These are phyloP conservation scores for Belonocnema kinseyi DNA, from an alignment of 1,140 invertebrate species.

Conservation along the genomic window DNA sequence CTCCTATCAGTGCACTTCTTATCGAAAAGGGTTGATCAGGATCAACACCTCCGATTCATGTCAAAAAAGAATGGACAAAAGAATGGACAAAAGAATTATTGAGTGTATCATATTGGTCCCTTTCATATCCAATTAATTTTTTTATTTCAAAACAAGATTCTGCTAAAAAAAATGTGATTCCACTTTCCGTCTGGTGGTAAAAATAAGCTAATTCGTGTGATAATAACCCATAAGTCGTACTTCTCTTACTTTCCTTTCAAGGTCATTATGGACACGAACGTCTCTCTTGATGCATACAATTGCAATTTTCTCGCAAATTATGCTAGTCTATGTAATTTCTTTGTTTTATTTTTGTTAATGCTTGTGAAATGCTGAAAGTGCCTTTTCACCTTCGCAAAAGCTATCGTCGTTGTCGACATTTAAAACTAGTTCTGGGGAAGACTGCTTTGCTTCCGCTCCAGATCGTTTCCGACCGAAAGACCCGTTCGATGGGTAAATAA, in stretches of 20 bases:
- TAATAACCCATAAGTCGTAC: slow-evolving; percentile 20
- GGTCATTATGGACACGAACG: slow-evolving; percentile 9
- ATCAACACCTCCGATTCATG: background rate
- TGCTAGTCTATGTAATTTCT: slow-evolving; percentile 3
- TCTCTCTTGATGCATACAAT: slow-evolving; percentile 19
- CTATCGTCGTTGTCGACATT: background rate
- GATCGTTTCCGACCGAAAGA: slow-evolving; percentile 10
- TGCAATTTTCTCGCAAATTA: slow-evolving; percentile 20
- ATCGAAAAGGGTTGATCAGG: background rate
- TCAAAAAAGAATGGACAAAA: background rate
- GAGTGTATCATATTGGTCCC: background rate
- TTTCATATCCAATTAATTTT: too few relatives aligned
- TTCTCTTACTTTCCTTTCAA: slow-evolving; percentile 24
- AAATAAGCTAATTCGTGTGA: slow-evolving; percentile 10
- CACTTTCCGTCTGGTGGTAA: background rate
- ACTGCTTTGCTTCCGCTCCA: slow-evolving; percentile 17
- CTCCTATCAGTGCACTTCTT: slow-evolving; percentile 8
- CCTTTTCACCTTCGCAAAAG: slow-evolving; percentile 9
- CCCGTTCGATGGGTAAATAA: slow-evolving; percentile 11
- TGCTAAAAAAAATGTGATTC: too few relatives aligned
- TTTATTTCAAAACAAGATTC: too few relatives aligned
- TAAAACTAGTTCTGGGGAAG: slow-evolving; percentile 14
- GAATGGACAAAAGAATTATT: background rate
- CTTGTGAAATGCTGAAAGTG: background rate
- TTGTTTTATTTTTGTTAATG: background rate